Evolutionary conservation across 2,113 vertebrate species (phyloP).

Genomic region (Apteryx mantelli): DNA sequence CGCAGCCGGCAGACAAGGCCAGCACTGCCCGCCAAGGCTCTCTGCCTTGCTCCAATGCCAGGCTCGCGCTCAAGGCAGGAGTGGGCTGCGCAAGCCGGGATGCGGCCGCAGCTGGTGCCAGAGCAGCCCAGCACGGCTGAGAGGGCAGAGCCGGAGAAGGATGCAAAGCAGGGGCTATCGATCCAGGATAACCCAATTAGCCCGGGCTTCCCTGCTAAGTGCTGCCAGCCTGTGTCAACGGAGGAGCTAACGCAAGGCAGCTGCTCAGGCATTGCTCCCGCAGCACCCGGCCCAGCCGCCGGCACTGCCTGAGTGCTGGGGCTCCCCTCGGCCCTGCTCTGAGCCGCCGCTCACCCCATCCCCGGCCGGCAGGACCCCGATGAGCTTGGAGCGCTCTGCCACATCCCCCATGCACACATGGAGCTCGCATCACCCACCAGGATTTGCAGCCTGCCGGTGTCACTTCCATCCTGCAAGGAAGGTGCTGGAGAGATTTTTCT

Average conservation of each 20-base stretch:
- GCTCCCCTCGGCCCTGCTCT: too few species aligned
- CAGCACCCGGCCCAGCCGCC: not conserved
- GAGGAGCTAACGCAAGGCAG: not conserved
- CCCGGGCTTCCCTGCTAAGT: accelerated
- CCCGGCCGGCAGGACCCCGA: too few species aligned
- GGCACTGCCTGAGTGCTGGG: not conserved
- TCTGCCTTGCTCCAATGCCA: not conserved
- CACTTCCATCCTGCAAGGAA: not conserved
- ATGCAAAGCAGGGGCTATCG: too few species aligned
- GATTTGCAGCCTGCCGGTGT: not conserved
- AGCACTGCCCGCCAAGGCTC: too few species aligned
- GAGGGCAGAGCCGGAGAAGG: accelerated
- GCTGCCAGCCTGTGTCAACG: accelerated
- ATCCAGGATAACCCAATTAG: not conserved
- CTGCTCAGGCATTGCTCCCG: accelerated
- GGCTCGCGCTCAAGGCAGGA: not conserved
- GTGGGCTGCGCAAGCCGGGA: too few species aligned
- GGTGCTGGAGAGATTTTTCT: not conserved
- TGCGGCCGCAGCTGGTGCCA: not conserved
- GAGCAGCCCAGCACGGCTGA: not conserved
- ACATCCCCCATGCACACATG: too few species aligned
- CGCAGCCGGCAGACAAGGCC: not conserved
- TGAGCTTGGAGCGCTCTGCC: too few species aligned
- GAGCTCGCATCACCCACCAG: too few species aligned
- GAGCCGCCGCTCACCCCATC: too few species aligned